A percentile compares a stretch with the other conserved stretches of the same genome.
phyloP scores from a whole-genome alignment of 2,113 vertebrate genomes.

The Odocoileus virginianus region DNA sequence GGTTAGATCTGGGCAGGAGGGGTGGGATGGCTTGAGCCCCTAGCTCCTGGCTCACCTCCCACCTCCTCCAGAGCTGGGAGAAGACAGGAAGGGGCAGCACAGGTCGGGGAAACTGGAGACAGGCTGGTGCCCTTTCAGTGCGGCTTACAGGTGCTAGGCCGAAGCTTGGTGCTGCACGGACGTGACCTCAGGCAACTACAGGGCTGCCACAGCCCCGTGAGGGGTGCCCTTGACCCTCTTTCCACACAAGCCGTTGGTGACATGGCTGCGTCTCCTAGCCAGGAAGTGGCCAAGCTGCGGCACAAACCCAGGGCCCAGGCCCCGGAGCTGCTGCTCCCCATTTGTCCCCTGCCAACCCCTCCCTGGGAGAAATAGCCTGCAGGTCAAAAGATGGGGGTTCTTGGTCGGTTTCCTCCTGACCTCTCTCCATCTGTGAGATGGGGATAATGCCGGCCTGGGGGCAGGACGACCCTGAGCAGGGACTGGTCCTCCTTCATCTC shows the following conservation, averaged over 20 bases:
- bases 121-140: fast-evolving
- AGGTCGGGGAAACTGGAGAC: background rate
- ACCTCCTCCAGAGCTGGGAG: background rate
- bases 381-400: background rate
- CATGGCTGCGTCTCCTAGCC: background rate
- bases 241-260: background rate
- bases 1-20: constrained; percentile 85
- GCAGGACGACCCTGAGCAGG: background rate
- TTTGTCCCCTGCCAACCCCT: background rate
- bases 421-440: background rate
- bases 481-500: background rate
- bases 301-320: background rate
- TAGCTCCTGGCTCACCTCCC: background rate
- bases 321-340: background rate
- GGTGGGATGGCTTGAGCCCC: background rate
- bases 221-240: background rate
- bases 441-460: background rate
- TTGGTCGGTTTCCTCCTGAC: background rate
- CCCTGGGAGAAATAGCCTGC: background rate
- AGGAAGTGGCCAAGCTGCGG: background rate
- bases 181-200: fast-evolving
- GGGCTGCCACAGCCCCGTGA: background rate
- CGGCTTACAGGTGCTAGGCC: background rate
- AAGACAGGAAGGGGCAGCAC: background rate
- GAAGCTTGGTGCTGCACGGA: fast-evolving